Conservation (phyloP, 2,888 invertebrate genomes). For the Protodeltote pygarga region DNA sequence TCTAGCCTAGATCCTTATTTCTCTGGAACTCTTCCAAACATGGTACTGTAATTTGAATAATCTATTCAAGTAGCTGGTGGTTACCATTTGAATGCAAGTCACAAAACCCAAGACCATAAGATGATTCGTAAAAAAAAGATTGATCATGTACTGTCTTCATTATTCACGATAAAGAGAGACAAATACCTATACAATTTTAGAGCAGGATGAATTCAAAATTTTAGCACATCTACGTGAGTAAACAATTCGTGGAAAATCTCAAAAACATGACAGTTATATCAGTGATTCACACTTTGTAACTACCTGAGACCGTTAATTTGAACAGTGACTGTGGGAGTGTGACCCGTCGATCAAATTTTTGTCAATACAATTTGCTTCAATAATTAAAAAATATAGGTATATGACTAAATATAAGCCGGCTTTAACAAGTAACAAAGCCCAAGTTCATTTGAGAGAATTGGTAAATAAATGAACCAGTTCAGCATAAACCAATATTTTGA, state of each 20-base stretch:
- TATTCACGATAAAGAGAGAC: conserved; percentile 24
- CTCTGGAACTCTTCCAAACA: conserved; percentile 30
- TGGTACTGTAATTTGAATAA: conserved; percentile 32
- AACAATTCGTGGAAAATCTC: conserved; percentile 72
- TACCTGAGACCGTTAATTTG: conserved; percentile 77
- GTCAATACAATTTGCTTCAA: conserved; percentile 24
- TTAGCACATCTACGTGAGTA: conserved; percentile 75
- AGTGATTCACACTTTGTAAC: conserved; percentile 76
- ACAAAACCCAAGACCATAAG: conserved; percentile 44
- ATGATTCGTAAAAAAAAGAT: conserved; percentile 19
- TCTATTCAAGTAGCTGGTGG: conserved; percentile 30
- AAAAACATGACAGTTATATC: conserved; percentile 81
- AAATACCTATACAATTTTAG: conserved; percentile 32
- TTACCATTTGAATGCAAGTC: conserved; percentile 49
- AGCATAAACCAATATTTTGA: neutral
- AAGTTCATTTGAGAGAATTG: neutral
- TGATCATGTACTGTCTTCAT: conserved; percentile 19
- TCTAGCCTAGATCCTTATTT: conserved; percentile 12
- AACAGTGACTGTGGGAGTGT: conserved; percentile 53
- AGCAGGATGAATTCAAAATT: conserved; percentile 50
- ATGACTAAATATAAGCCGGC: neutral
- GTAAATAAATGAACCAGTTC: neutral
- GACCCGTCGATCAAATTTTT: conserved; percentile 41
- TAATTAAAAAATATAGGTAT: too few species aligned
- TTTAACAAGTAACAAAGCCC: neutral